A percentile compares a stretch with the other conserved stretches of the same genome.
phyloP scores from a whole-genome alignment of 35 echinoderm and acorn worm genomes.

The Chiridota heheva region DNA sequence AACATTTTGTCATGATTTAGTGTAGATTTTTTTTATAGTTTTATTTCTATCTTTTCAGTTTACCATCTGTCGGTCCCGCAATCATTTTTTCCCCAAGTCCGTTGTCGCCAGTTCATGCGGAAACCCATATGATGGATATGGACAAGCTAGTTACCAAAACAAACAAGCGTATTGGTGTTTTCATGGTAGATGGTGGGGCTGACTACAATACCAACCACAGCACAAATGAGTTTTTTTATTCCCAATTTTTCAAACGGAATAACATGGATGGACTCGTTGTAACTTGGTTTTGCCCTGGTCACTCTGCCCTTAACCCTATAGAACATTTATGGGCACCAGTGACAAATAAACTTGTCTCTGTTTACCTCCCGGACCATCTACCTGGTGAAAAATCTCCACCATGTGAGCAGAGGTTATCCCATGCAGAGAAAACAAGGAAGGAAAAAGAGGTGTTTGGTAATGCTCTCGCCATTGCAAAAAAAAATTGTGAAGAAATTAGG shows the following conservation, averaged over 20 bases:
- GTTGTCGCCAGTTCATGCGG: constrained; percentile 5
- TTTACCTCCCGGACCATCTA: constrained; percentile 5
- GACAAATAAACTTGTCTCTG: constrained; percentile 32
- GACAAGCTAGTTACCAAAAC: neutral
- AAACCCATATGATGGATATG: constrained; percentile 11
- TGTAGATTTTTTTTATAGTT: too few relatives aligned
- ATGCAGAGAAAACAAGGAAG: neutral
- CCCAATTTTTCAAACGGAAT: neutral
- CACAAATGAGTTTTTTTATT: constrained; percentile 16
- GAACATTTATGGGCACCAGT: constrained; percentile 39
- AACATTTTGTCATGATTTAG: too few relatives aligned
- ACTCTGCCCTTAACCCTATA: constrained; percentile 30
- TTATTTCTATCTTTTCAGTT: too few relatives aligned
- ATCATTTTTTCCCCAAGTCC: too few relatives aligned
- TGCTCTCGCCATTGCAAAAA: neutral
- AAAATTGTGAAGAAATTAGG: neutral
- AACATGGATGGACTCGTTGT: constrained; percentile 10
- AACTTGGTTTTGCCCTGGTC: constrained; percentile 13
- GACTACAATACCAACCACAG: constrained; percentile 19
- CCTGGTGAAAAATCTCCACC: constrained; percentile 13
- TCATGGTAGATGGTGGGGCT: constrained; percentile 7
- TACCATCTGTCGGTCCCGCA: too few relatives aligned
- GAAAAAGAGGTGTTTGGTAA: neutral
- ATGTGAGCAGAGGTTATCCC: constrained; percentile 17
- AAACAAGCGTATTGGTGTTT: neutral